These are phyloP conservation scores for Lepus americanus DNA, from an alignment of 2,113 vertebrate genomes.

Conservation along the genomic window DNA sequence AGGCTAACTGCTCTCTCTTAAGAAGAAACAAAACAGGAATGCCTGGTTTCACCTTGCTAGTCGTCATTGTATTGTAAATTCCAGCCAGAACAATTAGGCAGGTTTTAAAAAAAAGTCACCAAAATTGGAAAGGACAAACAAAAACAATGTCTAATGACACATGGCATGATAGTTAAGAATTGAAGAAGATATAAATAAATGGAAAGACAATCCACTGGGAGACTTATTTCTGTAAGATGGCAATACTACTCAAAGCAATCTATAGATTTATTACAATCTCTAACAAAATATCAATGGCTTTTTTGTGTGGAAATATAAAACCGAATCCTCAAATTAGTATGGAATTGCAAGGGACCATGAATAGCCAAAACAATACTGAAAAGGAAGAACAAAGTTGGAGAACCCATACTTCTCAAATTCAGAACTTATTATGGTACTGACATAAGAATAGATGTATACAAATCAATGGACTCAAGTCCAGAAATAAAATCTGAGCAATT, in stretches of 20 bases:
- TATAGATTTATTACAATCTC: neutral
- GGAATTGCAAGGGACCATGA: neutral
- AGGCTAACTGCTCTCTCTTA: neutral
- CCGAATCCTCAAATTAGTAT: neutral
- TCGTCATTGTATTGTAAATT: neutral
- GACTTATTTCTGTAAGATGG: neutral
- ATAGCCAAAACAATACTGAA: neutral
- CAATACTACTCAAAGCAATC: neutral
- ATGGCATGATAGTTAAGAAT: neutral
- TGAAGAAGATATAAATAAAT: neutral
- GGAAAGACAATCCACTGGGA: neutral
- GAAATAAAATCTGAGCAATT: neutral
- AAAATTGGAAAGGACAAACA: conserved; percentile 24
- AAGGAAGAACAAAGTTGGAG: neutral
- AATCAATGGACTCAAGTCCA: neutral
- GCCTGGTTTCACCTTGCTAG: neutral
- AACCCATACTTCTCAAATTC: neutral
- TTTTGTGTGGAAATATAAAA: neutral
- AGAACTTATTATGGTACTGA: conserved; percentile 8
- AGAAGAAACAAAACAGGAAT: neutral
- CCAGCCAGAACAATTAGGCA: neutral
- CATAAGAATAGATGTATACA: neutral
- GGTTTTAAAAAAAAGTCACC: neutral
- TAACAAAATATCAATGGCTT: neutral
- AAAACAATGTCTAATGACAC: neutral